Base-by-base conservation (phyloP, 2,888 invertebrate species). In the Prosapia bicincta region DNA sequence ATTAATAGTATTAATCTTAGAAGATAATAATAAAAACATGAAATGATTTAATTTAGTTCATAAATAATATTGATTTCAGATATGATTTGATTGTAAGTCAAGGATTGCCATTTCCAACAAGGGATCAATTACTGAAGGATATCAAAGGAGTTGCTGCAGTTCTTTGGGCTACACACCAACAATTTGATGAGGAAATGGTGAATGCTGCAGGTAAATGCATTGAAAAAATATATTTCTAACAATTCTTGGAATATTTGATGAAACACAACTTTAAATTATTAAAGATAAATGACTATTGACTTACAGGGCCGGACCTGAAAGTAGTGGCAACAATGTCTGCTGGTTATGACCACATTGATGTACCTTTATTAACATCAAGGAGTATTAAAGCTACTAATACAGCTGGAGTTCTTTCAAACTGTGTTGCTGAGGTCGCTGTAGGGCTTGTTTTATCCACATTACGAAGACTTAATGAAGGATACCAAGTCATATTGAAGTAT, bases 371-470 rank as follows among this genome's bases (percentile, higher is more conserved):
- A 75, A 84, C 83, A 76, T 82, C 82, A 76, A 76, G 81, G 70
- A 84, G 84, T 3, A 84, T 89, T 69, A 81, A 83, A 54, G 84
- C 89, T 7, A 89, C 89, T 13, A 86, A 86, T 81, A 88, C 89
- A 0, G 88, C 88, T 0, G 85, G 85, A 73, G 87, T 89, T 0
- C 82, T 88, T n/a, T 85, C 85, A 1, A 84, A 84, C 79, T 86
- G 87, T 6, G 86, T 86, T 1, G 88, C 89, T 1, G 89, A 89
- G 85, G 86, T 97, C 23, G 93, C 96, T 0, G 88, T 98, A 30
- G 93, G 92, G 0, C 85, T 98, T 3, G 85, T 97, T 0, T 85
- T 98, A 68, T 91, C 95, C 0, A 94, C 95, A 0, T 91, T 93
- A 0, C 88, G 98, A 73, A 89, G 96, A 66, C 85, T 98, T 0